phyloP scores from a whole-genome alignment of 2,797 vertebrate species.

The Bucorvus abyssinicus region DNA sequence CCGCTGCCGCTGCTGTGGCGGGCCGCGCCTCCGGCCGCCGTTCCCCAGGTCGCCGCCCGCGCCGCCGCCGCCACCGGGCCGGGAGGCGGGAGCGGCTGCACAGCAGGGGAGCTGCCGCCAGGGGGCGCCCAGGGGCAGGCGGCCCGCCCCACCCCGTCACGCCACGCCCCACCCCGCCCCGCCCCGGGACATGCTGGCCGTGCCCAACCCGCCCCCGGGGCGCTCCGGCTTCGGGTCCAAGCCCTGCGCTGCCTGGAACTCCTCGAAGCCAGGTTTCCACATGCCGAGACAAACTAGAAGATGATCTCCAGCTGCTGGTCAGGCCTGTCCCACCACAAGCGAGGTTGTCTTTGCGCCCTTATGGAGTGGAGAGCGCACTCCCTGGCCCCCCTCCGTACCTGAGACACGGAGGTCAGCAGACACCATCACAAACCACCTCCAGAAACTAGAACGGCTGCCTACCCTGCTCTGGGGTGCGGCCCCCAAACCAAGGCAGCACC shows the following conservation, averaged over 20 bases:
- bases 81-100: neutral
- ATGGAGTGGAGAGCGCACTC: neutral
- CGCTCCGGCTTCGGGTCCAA: rapidly evolving
- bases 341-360: neutral
- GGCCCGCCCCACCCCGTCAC: neutral
- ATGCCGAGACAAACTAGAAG: neutral
- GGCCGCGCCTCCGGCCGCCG: neutral
- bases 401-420: rapidly evolving
- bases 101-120: neutral
- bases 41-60: neutral
- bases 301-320: neutral
- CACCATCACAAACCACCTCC: neutral
- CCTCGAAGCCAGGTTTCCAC: neutral
- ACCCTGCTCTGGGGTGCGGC: neutral
- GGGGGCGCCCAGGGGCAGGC: neutral
- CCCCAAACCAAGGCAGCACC: neutral
- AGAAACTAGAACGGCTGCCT: neutral
- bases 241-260: rapidly evolving
- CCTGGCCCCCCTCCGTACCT: rapidly evolving
- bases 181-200: neutral
- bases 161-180: no score
- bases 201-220: neutral
- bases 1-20: neutral
- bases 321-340: rapidly evolving
- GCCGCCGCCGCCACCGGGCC: neutral